phyloP scores from a whole-genome alignment of 2,888 invertebrate genomes.

The Agrotis exclamationis region DNA sequence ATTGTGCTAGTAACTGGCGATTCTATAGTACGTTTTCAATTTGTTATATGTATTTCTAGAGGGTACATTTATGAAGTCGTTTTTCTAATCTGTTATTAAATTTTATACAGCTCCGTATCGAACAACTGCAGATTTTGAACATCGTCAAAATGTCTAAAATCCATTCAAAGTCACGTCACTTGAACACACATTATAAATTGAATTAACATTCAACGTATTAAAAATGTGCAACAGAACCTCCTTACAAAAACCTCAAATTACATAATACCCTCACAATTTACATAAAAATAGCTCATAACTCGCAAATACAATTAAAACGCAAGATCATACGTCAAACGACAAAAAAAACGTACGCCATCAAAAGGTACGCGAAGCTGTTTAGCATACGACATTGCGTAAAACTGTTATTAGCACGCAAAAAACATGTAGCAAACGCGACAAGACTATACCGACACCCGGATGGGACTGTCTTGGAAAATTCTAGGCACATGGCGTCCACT shows the following conservation, averaged over 20 bases:
- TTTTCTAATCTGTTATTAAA: background rate
- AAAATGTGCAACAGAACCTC: background rate
- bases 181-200: background rate
- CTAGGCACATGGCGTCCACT: conserved; percentile 73
- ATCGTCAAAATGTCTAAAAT: background rate
- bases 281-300: conserved; percentile 42
- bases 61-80: background rate
- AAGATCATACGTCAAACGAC: conserved; percentile 54
- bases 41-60: conserved; percentile 5
- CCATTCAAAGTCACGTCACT: background rate
- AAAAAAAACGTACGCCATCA: conserved; percentile 53
- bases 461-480: conserved; percentile 66
- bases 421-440: conserved; percentile 55
- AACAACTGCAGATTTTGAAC: background rate
- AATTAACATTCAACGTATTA: background rate
- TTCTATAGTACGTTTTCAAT: conserved; percentile 9
- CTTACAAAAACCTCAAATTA: background rate
- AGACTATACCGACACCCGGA: conserved; percentile 59
- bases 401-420: conserved; percentile 59
- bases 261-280: conserved; percentile 11
- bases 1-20: conserved; percentile 20
- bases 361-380: conserved; percentile 45
- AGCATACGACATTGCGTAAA: conserved; percentile 60
- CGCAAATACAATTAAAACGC: conserved; percentile 43
- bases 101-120: background rate